Evolutionary conservation across 2,113 vertebrate species (phyloP).

Genomic region (Austrofundulus limnaeus): DNA sequence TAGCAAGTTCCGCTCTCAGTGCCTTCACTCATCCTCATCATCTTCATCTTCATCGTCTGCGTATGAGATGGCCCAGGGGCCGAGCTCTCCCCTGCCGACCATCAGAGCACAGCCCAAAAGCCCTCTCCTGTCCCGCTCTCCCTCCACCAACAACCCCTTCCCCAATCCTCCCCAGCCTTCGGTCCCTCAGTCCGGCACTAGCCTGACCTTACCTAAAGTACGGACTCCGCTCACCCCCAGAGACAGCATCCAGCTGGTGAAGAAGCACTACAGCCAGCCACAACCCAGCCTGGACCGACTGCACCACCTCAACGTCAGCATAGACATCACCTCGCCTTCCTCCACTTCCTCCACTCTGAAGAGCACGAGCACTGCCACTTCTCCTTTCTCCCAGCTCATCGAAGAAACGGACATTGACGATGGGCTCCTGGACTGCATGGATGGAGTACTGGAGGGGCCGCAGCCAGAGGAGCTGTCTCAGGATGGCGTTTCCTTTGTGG

Average conservation of each 20-base stretch:
- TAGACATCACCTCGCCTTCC: slow-evolving; percentile 70
- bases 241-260: slow-evolving; percentile 88
- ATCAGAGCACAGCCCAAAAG: slow-evolving; percentile 63
- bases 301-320: slow-evolving; percentile 71
- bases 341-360: slow-evolving; percentile 57
- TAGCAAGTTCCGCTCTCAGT: slow-evolving; percentile 81
- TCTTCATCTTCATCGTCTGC: slow-evolving; percentile 82
- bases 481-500: slow-evolving; percentile 66
- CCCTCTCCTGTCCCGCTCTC: slow-evolving; percentile 62
- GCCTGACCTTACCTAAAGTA: slow-evolving; percentile 88
- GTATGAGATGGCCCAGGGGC: slow-evolving; percentile 73
- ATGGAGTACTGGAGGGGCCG: slow-evolving; percentile 72
- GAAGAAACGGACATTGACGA: slow-evolving; percentile 89
- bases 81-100: slow-evolving; percentile 54
- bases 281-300: slow-evolving; percentile 79
- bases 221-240: slow-evolving; percentile 80
- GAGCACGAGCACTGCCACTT: slow-evolving; percentile 45
- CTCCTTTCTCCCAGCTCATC: slow-evolving; percentile 66
- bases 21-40: slow-evolving; percentile 80
- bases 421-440: slow-evolving; percentile 80
- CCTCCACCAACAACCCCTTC: slow-evolving; percentile 64
- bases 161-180: slow-evolving; percentile 43
- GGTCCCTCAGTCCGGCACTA: slow-evolving; percentile 72
- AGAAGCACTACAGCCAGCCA: slow-evolving; percentile 89
- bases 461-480: slow-evolving; percentile 34